Evolutionary conservation across 2,797 vertebrate species (phyloP), one percentile per base, ranked within the genome.

Genomic region (Halcyon chelicuti): DNA sequence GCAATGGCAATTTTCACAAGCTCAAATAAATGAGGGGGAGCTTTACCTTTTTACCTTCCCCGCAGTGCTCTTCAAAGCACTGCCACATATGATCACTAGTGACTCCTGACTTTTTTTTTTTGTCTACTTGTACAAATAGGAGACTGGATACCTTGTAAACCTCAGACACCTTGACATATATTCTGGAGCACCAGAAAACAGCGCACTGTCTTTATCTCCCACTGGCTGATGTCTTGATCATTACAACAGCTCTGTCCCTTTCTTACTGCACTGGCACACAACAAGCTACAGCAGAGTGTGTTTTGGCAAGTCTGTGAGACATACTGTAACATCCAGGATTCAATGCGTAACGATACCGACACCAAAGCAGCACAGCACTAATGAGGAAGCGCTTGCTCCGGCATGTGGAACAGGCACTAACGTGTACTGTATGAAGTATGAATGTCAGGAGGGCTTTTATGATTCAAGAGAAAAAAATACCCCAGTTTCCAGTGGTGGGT

Each of bases 1-100:
- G 95, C 87, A 94, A 47, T 29, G 70, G 95, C 85, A 87, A 96
- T 96, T 96, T 97, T 74, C 94, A 93, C 86, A 54, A 72, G 89
- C 94, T 90, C 87, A 71, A 75, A 94, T 90, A 96, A 88, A 94
- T 86, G 93, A 94, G 78, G 49, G 87, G 85, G 84, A 93, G 78
- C 93, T 92, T 88, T 96, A 78, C 82, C 93, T 90, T 86, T 86
- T 62, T 62, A 29, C 93, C 79, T 80, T 86, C 93, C 93, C 94
- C 46, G 93, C 90, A 87, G 94, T 29, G 94, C 89, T 94, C 81
- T 91, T 82, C 87, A 94, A 89, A 95, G 86, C 65, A 21, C 57
- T 44, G 81, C 78, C 70, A 91, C 13, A 54, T 29, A 75, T 3
- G 0, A 86, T 40, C 87, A 60, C 73, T 58, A 33, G 42, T 2